These are phyloP conservation scores for Tiliacea citrago DNA, from an alignment of 2,888 invertebrate genomes.

Conservation along the genomic window DNA sequence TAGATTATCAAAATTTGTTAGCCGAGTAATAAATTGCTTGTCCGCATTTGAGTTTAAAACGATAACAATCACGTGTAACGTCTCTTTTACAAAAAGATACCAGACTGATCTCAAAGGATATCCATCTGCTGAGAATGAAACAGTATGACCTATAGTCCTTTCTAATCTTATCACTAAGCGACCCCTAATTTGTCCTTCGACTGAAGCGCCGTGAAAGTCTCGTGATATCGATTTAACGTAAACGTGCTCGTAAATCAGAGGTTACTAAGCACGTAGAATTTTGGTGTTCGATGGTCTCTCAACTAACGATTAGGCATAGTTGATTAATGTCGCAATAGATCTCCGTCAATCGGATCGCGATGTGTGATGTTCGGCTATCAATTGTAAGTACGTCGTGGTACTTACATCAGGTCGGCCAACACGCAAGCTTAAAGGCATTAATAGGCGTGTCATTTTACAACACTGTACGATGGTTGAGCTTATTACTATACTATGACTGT, in stretches of 20 bases:
- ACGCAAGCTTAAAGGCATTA: slow-evolving; percentile 64
- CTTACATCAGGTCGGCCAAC: slow-evolving; percentile 63
- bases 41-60: slow-evolving; percentile 67
- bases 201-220: slow-evolving; percentile 62
- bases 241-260: slow-evolving; percentile 63
- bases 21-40: slow-evolving; percentile 75
- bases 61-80: slow-evolving; percentile 43
- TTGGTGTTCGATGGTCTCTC: slow-evolving; percentile 56
- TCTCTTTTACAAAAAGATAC: slow-evolving; percentile 44
- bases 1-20: slow-evolving; percentile 79
- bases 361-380: slow-evolving; percentile 74
- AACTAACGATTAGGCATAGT: slow-evolving; percentile 67
- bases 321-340: slow-evolving; percentile 79
- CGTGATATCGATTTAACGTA: slow-evolving; percentile 62
- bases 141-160: slow-evolving; percentile 43
- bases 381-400: slow-evolving; percentile 67
- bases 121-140: slow-evolving; percentile 51
- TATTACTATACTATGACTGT: slow-evolving; percentile 65
- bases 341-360: slow-evolving; percentile 73
- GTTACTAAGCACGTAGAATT: slow-evolving; percentile 52
- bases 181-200: slow-evolving; percentile 59
- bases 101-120: slow-evolving; percentile 48
- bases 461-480: slow-evolving; percentile 51
- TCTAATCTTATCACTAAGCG: slow-evolving; percentile 58
- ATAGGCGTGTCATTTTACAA: slow-evolving; percentile 64